phyloP scores from a whole-genome alignment of 2,113 vertebrate genomes.

The Tachysurus fulvidraco region DNA sequence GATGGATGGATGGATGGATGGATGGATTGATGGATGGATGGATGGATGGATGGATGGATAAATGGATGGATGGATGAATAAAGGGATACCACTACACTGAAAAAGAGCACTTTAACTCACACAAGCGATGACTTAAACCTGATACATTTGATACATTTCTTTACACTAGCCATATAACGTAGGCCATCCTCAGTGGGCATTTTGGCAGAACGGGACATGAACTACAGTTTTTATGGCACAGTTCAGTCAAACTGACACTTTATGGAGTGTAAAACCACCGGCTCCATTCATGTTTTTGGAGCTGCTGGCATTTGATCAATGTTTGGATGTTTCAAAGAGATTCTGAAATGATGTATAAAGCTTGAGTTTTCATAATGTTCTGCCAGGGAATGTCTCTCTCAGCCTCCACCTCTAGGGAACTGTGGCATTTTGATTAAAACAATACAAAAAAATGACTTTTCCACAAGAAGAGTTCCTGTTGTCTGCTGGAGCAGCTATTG shows the following conservation, averaged over 20 bases:
- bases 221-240: conserved; percentile 54
- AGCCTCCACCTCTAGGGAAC: conserved; percentile 54
- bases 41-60: neutral
- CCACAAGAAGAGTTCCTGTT: conserved; percentile 60
- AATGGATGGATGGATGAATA: neutral
- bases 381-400: conserved; percentile 32
- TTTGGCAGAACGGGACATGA: neutral
- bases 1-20: neutral
- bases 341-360: conserved; percentile 54
- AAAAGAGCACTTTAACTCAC: neutral
- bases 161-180: neutral
- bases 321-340: conserved; percentile 57
- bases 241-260: conserved; percentile 61
- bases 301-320: conserved; percentile 52
- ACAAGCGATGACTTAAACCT: neutral
- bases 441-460: conserved; percentile 57
- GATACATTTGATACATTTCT: neutral
- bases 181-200: neutral
- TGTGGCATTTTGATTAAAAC: conserved; percentile 55
- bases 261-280: conserved; percentile 70
- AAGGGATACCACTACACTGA: neutral
- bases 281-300: conserved; percentile 62
- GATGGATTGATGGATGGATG: neutral
- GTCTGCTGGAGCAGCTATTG: conserved; percentile 57
- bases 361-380: conserved; percentile 45